Evolutionary conservation across 2,113 vertebrate genomes (phyloP).

Genomic region (Acrocephalus kingi): DNA sequence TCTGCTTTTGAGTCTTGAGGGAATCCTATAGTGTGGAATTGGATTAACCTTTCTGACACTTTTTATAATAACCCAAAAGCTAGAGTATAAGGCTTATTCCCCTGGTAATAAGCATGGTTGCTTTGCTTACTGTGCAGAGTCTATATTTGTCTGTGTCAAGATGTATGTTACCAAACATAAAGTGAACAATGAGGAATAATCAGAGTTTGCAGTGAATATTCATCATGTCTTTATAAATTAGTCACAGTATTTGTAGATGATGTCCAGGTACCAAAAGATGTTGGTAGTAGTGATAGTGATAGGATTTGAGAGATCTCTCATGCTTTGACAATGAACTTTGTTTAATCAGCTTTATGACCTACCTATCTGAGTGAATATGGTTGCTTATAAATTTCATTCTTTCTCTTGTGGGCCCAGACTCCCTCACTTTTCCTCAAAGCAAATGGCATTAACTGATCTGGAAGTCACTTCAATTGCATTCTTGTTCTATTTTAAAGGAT

Average conservation of each 20-base stretch:
- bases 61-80: conserved; percentile 62
- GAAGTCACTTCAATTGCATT: background rate
- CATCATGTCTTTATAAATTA: background rate
- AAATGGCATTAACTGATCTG: background rate
- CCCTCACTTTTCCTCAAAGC: background rate
- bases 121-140: background rate
- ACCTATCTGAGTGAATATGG: background rate
- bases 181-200: background rate
- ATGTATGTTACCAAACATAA: background rate
- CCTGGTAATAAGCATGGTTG: background rate
- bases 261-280: background rate
- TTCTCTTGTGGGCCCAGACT: background rate
- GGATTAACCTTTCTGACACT: conserved; percentile 73
- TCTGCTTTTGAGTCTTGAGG: conserved; percentile 66
- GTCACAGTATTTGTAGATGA: background rate
- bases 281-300: background rate
- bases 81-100: conserved; percentile 45
- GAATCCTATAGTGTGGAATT: conserved; percentile 61
- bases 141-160: background rate
- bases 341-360: background rate
- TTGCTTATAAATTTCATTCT: background rate
- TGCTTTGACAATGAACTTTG: background rate
- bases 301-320: background rate
- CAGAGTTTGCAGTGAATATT: background rate
- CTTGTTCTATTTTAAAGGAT: background rate